Base-by-base conservation (phyloP, 2,113 vertebrate genomes). In the Apteryx owenii region DNA sequence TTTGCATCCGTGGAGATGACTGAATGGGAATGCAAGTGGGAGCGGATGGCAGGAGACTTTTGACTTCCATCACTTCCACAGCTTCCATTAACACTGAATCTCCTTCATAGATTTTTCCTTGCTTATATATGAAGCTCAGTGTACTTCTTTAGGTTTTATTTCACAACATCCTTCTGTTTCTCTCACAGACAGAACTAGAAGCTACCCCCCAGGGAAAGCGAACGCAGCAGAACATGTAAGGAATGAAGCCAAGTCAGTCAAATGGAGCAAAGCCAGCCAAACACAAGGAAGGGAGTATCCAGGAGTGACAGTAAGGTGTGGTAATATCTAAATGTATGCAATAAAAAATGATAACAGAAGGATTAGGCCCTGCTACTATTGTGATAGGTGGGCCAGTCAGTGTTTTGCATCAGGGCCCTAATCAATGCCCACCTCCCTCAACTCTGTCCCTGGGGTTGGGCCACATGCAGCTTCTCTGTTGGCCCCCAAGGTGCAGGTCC, bases 301-400 rank as follows among this genome's bases (percentile, higher is more conserved):
- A 69, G 64, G 60, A 92, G 60, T 2, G 54, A 81, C 9, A 76
- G 81, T 38, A 90, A 70, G 4, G 0, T 11, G 79, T 7, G 0
- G 90, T 5, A 88, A 12, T 91, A 93, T 94, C 90, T 81, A 77
- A 58, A 23, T 22, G 44, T 1, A 3, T 48, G 96, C 92, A 91
- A 90, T 97, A 95, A 94, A 96, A 94, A 42, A 71, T 15, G 93
- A 65, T 95, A 94, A 92, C 40, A 38, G 64, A 36, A 90, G 90
- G 82, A 96, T 93, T 93, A 94, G 68, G 88, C 85, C 60, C 60
- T 73, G 88, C 90, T 83, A 85, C 82, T 93, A 83, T 0, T 71
- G 76, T 0, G 3, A 25, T 81, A 85, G 0, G 9, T 9, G 50
- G 54, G 65, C 26, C 62, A 54, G 81, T 7, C 7, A 3, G 19